A percentile compares a stretch with the other conserved stretches of the same genome.
phyloP scores from a whole-genome alignment of 2,888 invertebrate genomes.

The Ctena decussata region DNA sequence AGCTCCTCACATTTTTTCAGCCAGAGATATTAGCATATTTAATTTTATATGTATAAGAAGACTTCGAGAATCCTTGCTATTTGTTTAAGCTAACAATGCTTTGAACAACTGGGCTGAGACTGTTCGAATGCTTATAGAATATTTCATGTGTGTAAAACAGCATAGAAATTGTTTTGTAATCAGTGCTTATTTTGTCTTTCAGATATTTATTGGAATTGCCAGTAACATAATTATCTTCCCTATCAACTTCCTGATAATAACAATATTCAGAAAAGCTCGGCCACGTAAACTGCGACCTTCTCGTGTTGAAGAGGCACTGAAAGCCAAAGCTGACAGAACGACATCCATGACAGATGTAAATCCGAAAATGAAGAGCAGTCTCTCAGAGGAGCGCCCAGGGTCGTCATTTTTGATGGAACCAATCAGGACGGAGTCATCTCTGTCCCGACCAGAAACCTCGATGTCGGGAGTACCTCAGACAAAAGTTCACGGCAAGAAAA shows the following conservation, averaged over 20 bases:
- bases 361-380: conserved; percentile 62
- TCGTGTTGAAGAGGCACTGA: conserved; percentile 82
- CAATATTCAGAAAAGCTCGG: conserved; percentile 87
- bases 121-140: too few species aligned
- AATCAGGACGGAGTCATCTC: conserved; percentile 61
- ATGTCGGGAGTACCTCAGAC: conserved; percentile 40
- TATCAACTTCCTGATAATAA: conserved; percentile 86
- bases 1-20: too few species aligned
- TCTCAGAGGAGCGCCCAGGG: conserved; percentile 50
- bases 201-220: conserved; percentile 87
- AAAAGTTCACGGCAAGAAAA: conserved; percentile 72
- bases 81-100: too few species aligned
- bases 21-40: too few species aligned
- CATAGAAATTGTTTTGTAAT: too few species aligned
- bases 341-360: conserved; percentile 73
- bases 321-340: conserved; percentile 58
- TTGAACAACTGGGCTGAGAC: too few species aligned
- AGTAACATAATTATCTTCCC: conserved; percentile 87
- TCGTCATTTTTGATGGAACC: conserved; percentile 64
- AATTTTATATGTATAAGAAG: too few species aligned
- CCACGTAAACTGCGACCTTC: conserved; percentile 84
- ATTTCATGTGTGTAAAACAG: too few species aligned
- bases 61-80: too few species aligned
- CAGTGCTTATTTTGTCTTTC: conserved; percentile 5
- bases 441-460: conserved; percentile 69